Evolutionary conservation across 1,140 invertebrate species (phyloP).

Genomic region (Neuroterus valhalla): DNA sequence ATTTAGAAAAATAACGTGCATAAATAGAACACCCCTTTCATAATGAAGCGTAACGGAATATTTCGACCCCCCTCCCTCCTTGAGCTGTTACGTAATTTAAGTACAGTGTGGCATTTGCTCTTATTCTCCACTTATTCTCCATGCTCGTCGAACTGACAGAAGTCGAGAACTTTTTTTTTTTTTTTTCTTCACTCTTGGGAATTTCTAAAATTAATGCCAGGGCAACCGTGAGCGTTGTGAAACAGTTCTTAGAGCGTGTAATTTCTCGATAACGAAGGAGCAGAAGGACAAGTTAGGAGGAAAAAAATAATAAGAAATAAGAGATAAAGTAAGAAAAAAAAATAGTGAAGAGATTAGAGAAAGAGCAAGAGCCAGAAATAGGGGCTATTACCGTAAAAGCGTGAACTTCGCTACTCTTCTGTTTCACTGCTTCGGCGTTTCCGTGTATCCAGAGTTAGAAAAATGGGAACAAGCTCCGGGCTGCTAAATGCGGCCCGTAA

Average conservation of each 20-base stretch:
- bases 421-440: conserved; percentile 11
- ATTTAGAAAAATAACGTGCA: no score
- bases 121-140: neutral
- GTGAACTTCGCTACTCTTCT: conserved; percentile 9
- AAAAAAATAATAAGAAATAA: conserved; percentile 28
- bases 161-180: neutral
- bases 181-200: neutral
- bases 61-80: no score
- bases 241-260: conserved; percentile 1
- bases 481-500: conserved; percentile 46
- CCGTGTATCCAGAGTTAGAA: conserved; percentile 18
- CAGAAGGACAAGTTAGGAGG: neutral
- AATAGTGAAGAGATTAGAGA: neutral
- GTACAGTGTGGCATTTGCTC: neutral
- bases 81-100: no score
- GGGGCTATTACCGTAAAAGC: conserved; percentile 14
- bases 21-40: no score
- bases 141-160: neutral
- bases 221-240: neutral
- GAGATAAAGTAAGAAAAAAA: neutral
- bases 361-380: neutral
- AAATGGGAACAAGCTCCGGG: conserved; percentile 1
- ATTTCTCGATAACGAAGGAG: conserved; percentile 10
- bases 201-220: conserved; percentile 1
- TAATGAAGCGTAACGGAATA: no score